Percentiles rank a stretch among this genome's conserved stretches.
These are phyloP conservation scores for Contarinia nasturtii DNA, from an alignment of 1,140 invertebrate species.

Conservation along the genomic window DNA sequence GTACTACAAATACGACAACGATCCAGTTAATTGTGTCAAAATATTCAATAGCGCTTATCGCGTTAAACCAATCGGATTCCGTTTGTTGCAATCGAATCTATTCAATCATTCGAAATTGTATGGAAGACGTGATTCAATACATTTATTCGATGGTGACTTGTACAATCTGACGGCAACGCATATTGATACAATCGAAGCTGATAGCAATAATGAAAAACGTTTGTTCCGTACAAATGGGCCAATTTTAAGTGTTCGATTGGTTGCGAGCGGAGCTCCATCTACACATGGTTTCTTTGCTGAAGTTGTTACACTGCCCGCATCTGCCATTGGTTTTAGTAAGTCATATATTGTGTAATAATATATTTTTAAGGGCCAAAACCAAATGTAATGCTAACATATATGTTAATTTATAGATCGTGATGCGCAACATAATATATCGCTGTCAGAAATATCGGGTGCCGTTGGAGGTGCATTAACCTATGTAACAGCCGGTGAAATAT, in stretches of 20 bases:
- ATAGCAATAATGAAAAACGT: slow-evolving; percentile 47
- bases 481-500: slow-evolving; percentile 84
- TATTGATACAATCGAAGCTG: slow-evolving; percentile 50
- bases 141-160: slow-evolving; percentile 80
- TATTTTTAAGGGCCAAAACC: no score
- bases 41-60: slow-evolving; percentile 75
- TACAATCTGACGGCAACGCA: slow-evolving; percentile 63
- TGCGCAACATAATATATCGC: slow-evolving; percentile 77
- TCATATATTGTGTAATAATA: slow-evolving; percentile 8
- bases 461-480: slow-evolving; percentile 75
- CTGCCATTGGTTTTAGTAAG: slow-evolving; percentile 74
- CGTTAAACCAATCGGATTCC: slow-evolving; percentile 73
- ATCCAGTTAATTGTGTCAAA: slow-evolving; percentile 92
- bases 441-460: slow-evolving; percentile 66
- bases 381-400: slow-evolving; percentile 1
- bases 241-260: slow-evolving; percentile 76
- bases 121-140: slow-evolving; percentile 64
- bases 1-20: slow-evolving; percentile 95
- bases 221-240: slow-evolving; percentile 55
- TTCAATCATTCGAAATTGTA: slow-evolving; percentile 73
- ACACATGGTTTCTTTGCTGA: slow-evolving; percentile 96
- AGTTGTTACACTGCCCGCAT: slow-evolving; percentile 83
- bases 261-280: slow-evolving; percentile 82
- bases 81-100: slow-evolving; percentile 81
- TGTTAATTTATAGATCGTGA: slow-evolving; percentile 53